Evolutionary conservation across 2,113 vertebrate genomes (phyloP), one percentile per base, ranked within the genome.

Genomic region (Tonatia bakeri): DNA sequence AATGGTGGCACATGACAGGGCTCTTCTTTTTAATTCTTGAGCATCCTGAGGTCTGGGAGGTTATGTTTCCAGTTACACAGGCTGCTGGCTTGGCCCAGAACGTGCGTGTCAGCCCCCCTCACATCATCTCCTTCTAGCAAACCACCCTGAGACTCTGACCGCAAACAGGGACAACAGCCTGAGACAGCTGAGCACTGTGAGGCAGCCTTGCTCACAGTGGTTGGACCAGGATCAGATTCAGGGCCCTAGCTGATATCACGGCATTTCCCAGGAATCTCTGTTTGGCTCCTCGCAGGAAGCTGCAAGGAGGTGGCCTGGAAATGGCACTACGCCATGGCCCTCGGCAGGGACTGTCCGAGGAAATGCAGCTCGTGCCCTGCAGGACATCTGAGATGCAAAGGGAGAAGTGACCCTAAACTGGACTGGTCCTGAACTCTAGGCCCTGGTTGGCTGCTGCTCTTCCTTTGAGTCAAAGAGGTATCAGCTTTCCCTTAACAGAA

Each of bases 251-350:
- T 43, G 54, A 47, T 11, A 93, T 64, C 7, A 47, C 24, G 14
- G 20, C 1, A 11, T 33, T 56, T 50, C 43, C 52, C 26, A 91
- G 40, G 15, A 94, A 33, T n/a, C 19, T 54, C 31, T 69, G 52
- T 56, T 67, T 38, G 3, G 65, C 10, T 72, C 28, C 79, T 12
- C 40, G 61, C 36, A 54, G 4, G 31, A 61, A 61, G 15, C 15
- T 59, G 4, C 16, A 1, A 52, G 24, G 19, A 43, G 7, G 12
- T 47, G 11, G 15, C 36, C 22, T 17, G 40, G 26, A 14, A 90
- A 11, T 5, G 11, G 13, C 31, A 69, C 2, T 1, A 4, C 10
- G 33, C 75, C 15, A 17, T 8, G 31, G 17, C 2, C 1, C 59
- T 76, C 2, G 33, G 1, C 22, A 81, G n/a, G 28, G 11, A 80